Percentiles rank a stretch among this genome's conserved stretches.
phyloP scores from a whole-genome alignment of 2,888 invertebrate genomes.

The Resseliella maxima region DNA sequence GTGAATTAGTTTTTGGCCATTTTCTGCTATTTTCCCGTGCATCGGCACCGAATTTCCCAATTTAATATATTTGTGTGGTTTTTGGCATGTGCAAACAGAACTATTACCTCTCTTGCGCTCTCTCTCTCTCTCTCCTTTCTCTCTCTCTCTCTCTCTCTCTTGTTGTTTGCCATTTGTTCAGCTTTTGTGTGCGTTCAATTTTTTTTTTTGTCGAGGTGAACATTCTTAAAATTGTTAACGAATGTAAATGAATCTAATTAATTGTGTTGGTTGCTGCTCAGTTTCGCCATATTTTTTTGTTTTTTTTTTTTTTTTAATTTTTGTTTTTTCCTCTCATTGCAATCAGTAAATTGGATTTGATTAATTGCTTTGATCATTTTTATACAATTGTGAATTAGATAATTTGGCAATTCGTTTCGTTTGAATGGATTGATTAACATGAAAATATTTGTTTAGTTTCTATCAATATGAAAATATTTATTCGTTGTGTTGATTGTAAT shows the following conservation, averaged over 20 bases:
- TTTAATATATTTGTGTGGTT: constrained; percentile 51
- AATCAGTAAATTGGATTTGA: constrained; percentile 45
- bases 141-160: too few species aligned
- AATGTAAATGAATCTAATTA: constrained; percentile 47
- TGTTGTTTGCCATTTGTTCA: neutral
- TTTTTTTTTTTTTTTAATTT: neutral
- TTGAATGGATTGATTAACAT: neutral
- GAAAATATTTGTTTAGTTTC: too few species aligned
- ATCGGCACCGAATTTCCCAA: neutral
- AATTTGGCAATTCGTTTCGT: neutral
- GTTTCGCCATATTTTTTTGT: neutral
- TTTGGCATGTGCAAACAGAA: constrained; percentile 4
- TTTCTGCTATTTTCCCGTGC: neutral
- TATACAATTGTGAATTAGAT: constrained; percentile 2
- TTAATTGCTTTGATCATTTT: constrained; percentile 51
- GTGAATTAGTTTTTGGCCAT: constrained; percentile 30
- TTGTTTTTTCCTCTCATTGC: neutral
- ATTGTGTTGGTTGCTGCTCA: neutral
- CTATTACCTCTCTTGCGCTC: neutral
- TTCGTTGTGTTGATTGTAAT: too few species aligned
- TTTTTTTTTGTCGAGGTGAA: neutral
- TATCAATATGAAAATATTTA: neutral
- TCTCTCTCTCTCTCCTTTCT: too few species aligned
- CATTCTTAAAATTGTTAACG: constrained; percentile 40
- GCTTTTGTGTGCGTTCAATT: neutral